Conservation (phyloP, 2,797 vertebrate genomes). For the Ciconia nigra region DNA sequence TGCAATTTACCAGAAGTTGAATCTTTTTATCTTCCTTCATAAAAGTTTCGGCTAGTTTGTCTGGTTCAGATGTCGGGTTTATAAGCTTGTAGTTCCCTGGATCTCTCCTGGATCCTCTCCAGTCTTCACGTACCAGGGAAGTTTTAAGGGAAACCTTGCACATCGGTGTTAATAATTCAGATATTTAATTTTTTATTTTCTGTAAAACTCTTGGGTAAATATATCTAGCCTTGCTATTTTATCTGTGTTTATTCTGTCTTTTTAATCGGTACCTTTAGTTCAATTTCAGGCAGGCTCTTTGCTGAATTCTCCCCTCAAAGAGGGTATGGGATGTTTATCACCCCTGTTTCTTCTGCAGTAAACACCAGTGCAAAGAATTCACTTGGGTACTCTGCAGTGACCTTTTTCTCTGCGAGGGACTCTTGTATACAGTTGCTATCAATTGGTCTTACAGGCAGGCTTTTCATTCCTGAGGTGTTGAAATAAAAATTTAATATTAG, state of each 20-base stretch:
- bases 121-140: neutral
- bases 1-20: neutral
- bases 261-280: neutral
- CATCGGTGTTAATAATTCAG: constrained; percentile 37
- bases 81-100: neutral
- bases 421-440: neutral
- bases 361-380: neutral
- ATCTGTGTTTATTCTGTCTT: neutral
- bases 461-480: neutral
- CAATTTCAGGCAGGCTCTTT: neutral
- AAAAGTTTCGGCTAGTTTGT: neutral
- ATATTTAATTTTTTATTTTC: constrained; percentile 8
- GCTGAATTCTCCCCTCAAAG: neutral
- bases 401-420: neutral
- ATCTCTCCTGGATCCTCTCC: constrained; percentile 29
- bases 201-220: neutral
- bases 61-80: neutral
- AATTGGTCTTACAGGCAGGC: neutral
- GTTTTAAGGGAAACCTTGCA: neutral
- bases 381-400: neutral
- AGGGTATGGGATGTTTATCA: neutral
- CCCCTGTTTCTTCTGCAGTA: neutral
- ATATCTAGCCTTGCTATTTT: neutral
- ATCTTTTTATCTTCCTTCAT: neutral
- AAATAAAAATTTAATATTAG: neutral